Evolutionary conservation across 2,888 invertebrate genomes (phyloP).

Genomic region (Sarcophaga subvicina): DNA sequence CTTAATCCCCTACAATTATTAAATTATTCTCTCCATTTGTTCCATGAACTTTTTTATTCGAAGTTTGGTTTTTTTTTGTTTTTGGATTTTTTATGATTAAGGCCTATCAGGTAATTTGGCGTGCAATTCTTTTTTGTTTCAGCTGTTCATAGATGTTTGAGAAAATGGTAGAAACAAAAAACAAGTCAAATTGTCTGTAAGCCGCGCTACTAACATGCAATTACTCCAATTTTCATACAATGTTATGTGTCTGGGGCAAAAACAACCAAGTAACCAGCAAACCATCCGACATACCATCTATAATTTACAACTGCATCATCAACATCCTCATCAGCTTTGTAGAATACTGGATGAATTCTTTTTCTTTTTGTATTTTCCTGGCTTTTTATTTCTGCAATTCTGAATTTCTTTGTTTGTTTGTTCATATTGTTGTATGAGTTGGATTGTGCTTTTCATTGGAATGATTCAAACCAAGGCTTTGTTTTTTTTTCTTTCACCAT

Average conservation of each 20-base stretch:
- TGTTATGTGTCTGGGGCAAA: conserved; percentile 37
- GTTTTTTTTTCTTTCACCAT: conserved; percentile 27
- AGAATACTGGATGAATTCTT: conserved; percentile 18
- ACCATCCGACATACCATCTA: conserved; percentile 47
- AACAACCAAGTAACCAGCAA: conserved; percentile 2
- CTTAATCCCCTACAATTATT: conserved; percentile 22
- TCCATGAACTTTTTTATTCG: background rate
- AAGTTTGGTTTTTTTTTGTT: background rate
- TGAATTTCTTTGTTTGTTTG: conserved; percentile 47
- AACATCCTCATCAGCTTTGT: conserved; percentile 55
- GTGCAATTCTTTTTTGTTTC: background rate
- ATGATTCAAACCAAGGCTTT: background rate
- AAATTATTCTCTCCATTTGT: conserved; percentile 50
- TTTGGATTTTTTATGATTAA: background rate
- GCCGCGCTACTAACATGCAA: conserved; percentile 58
- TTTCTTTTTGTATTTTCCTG: conserved; percentile 3
- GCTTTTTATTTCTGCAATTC: conserved; percentile 1
- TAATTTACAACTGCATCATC: conserved; percentile 67
- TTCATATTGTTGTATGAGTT: conserved; percentile 10
- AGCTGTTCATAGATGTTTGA: conserved; percentile 3
- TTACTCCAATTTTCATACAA: conserved; percentile 69
- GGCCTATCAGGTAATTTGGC: conserved; percentile 46
- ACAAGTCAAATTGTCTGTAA: conserved; percentile 44
- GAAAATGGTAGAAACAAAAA: background rate
- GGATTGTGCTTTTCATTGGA: conserved; percentile 27